Percentiles rank a stretch among this genome's conserved stretches.
phyloP scores from a whole-genome alignment of 2,888 invertebrate genomes.

The Drosophila cyrtoloma region DNA sequence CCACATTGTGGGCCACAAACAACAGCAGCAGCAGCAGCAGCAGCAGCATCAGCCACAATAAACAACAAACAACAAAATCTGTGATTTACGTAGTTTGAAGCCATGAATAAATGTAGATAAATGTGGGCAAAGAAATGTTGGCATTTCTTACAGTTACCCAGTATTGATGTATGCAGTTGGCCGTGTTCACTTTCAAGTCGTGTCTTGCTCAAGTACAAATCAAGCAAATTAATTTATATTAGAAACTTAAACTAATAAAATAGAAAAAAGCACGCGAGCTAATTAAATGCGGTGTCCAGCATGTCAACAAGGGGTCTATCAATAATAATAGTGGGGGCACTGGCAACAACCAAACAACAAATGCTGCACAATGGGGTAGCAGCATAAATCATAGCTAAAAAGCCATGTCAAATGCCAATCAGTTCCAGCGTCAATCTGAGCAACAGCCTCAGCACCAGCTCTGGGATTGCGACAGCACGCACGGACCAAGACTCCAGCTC shows the following conservation, averaged over 20 bases:
- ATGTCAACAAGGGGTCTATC: slow-evolving; percentile 36
- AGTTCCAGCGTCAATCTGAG: slow-evolving; percentile 12
- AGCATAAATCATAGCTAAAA: slow-evolving; percentile 71
- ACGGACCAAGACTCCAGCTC: slow-evolving; percentile 32
- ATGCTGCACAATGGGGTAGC: slow-evolving; percentile 62
- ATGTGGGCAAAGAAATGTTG: slow-evolving; percentile 36
- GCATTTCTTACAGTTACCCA: slow-evolving; percentile 21
- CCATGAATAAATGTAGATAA: slow-evolving; percentile 41
- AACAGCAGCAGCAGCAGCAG: slow-evolving; percentile 39
- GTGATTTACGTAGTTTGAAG: slow-evolving; percentile 58
- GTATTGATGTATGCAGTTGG: slow-evolving; percentile 13
- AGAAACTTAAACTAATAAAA: slow-evolving; percentile 21
- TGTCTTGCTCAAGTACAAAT: slow-evolving; percentile 61
- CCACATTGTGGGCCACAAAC: slow-evolving; percentile 57
- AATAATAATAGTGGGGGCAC: slow-evolving; percentile 1
- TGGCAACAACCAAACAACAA: not conserved
- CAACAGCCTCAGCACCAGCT: not conserved
- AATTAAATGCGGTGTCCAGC: slow-evolving; percentile 62
- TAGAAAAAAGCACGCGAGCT: slow-evolving; percentile 44
- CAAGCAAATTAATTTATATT: slow-evolving; percentile 63
- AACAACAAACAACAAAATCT: slow-evolving; percentile 6
- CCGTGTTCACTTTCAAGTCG: slow-evolving; percentile 27
- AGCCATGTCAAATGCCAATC: slow-evolving; percentile 51
- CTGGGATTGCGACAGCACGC: slow-evolving; percentile 32
- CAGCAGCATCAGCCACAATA: slow-evolving; percentile 12